Base-by-base conservation (phyloP, 2,797 vertebrate genomes). In the Gobio occitaniae region DNA sequence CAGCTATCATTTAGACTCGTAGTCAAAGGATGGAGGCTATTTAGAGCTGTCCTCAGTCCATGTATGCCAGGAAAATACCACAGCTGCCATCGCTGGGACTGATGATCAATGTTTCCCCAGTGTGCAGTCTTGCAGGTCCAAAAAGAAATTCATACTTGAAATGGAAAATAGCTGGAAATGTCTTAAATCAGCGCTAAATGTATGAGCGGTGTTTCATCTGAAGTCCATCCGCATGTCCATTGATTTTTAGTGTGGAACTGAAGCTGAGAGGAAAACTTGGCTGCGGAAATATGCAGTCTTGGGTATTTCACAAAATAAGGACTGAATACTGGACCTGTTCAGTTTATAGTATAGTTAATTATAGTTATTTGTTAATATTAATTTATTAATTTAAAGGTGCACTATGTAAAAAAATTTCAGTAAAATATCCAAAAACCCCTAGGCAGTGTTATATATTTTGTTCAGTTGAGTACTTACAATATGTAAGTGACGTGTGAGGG, bases 1-100 rank as follows among this genome's bases (percentile, higher is more conserved):
- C 50, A 50, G 52, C 77, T 63, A 80, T 80, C 77, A 80, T 80
- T 80, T 85, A 80, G 44, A 85, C 68, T 85, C 44, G 50, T 59
- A 84, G 77, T 80, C 76, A 65, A 56, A 80, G 77, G 44, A 74
- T 65, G 44, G 38, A n/a, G 32, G 44, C 68, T 80, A 72, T 80
- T 74, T 80, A 50, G 68, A 85, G 44, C 77, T 80, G 29, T 54
- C 54, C 44, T 50, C 10, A 65, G 41, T 63, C n/a, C 19, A 6
- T 38, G n/a, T 38, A 78, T 3, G 16, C 10, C 48, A 78, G 63
- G 61, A 69, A 84, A 78, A 56, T 72, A 48, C 41, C 32, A 59
- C 32, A 65, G 13, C 66, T 84, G 52, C 52, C 63, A 70, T 44
- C 17, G 2, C 47, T 17, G 21, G 36, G 61, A 66, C 50, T n/a